phyloP scores from a whole-genome alignment of 2,113 vertebrate species.

The Pseudorasbora parva region DNA sequence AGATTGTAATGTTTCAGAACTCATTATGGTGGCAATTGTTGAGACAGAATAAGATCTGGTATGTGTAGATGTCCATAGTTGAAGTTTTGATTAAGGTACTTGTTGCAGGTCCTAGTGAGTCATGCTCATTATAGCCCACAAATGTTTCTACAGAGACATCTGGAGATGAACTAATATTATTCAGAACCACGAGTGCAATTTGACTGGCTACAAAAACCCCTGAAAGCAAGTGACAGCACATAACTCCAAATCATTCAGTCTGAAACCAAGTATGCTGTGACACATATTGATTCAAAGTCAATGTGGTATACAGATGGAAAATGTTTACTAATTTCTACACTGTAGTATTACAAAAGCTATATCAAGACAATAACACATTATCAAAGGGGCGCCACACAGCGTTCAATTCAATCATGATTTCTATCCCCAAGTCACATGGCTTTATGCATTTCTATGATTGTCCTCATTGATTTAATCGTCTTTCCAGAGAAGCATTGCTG shows the following conservation, averaged over 20 bases:
- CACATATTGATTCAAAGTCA: background rate
- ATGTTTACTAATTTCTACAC: background rate
- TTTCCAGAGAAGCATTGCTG: background rate
- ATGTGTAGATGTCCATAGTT: background rate
- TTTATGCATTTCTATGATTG: constrained; percentile 42
- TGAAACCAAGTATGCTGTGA: background rate
- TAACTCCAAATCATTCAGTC: background rate
- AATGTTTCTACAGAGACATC: background rate
- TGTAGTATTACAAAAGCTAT: background rate
- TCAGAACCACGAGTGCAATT: background rate
- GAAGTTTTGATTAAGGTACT: background rate
- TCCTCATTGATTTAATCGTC: constrained; percentile 1
- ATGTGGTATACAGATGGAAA: background rate
- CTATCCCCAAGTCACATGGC: constrained; percentile 23
- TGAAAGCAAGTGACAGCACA: background rate
- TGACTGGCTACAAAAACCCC: background rate
- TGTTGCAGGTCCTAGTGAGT: background rate
- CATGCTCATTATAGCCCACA: background rate
- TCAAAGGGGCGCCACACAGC: background rate
- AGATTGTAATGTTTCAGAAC: background rate
- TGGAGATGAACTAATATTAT: constrained; percentile 3
- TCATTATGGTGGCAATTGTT: background rate
- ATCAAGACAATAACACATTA: background rate
- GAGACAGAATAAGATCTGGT: background rate
- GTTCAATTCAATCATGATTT: constrained; percentile 32